Base-by-base conservation (phyloP, 2,888 invertebrate species). In the Chaetogeoica ovagalla region DNA sequence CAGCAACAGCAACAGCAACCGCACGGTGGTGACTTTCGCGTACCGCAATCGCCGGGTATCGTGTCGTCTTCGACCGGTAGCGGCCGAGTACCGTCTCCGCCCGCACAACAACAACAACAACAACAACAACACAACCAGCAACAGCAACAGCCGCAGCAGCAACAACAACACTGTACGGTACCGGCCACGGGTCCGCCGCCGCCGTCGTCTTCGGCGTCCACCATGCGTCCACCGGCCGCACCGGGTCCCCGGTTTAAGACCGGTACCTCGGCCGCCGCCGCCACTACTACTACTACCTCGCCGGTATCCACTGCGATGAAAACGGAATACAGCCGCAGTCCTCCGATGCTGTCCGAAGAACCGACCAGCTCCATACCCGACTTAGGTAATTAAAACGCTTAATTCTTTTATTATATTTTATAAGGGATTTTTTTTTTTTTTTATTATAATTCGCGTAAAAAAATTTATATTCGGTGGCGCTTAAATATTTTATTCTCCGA, bases 51-150 rank as follows among this genome's bases (percentile, higher is more conserved):
- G 84, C 85, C 85, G 84, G 84, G 83, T 83, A 83, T 84, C 82
- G 84, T 83, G 82, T 83, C 83, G 84, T 84, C 84, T 85, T 85
- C 85, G 85, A 85, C 84, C 84, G 85, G 84, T 85, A 77, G 82
- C 79, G 60, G 62, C 48, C 81, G 81, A 73, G 83, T 82, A 81
- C 82, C 83, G 74, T 82, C 81, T 73, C 81, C 83, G 66, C 85
- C 84, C 84, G 84, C 83, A 30, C 30, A 30, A 30, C 30, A 30
- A 86, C 85, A 87, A 86, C 86, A 81, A 17, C 55, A 30, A 6
- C 73, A 60, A 1, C 71, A 71, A 2, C 70, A 70, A 2, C 70
- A 2, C 71, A 70, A 13, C 85, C 85, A 79, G 77, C 82, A 81
- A 37, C 82, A 55, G 9, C 63, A 79, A 66, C 69, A 74, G 81